Percentiles rank a stretch among this genome's conserved stretches.
Evolutionary conservation across 2,113 vertebrate species (phyloP).

Genomic region (Bubalus kerabau): DNA sequence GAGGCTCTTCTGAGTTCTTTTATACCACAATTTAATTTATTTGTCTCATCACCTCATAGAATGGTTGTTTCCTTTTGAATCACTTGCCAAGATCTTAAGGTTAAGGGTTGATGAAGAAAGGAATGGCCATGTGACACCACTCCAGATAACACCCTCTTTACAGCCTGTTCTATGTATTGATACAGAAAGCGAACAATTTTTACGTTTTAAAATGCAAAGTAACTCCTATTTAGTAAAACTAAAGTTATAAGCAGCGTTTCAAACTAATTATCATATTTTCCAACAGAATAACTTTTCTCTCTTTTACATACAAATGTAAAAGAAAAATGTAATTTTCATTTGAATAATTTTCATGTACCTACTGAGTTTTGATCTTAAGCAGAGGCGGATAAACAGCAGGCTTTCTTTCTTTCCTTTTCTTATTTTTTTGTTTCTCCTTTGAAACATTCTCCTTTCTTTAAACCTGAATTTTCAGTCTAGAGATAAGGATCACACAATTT

Average conservation of each 20-base stretch:
- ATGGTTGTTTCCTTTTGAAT: not conserved
- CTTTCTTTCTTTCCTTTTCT: not conserved
- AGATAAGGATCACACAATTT: not conserved
- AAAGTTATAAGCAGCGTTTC: not conserved
- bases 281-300: not conserved
- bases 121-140: accelerated
- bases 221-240: not conserved
- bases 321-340: not conserved
- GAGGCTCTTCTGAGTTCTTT: not conserved
- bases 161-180: not conserved
- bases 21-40: not conserved
- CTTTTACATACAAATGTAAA: not conserved
- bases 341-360: not conserved
- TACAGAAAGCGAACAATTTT: not conserved
- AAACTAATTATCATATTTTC: not conserved
- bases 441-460: not conserved
- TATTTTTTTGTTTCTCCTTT: not conserved
- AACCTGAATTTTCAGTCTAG: not conserved
- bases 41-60: not conserved
- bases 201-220: not conserved
- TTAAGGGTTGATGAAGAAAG: not conserved
- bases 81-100: not conserved
- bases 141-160: too few species aligned
- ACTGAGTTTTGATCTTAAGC: not conserved
- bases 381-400: not conserved